Base-by-base conservation (phyloP, 2,888 invertebrate species). In the Hemaris fuciformis region DNA sequence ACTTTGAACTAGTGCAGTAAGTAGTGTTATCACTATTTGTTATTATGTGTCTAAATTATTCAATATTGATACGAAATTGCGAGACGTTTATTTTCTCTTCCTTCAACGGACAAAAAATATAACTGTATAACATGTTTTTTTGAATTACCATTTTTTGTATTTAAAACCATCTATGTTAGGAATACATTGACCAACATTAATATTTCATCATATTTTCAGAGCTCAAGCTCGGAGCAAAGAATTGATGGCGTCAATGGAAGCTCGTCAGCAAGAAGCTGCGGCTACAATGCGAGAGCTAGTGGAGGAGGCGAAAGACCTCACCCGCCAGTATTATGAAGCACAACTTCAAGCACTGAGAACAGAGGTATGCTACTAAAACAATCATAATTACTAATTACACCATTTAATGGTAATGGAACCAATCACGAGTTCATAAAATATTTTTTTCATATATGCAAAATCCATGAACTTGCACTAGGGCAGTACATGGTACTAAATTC, bases 1-100 rank as follows among this genome's bases (percentile, higher is more conserved):
- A 88, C 60, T 92, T 87, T 57, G 91, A 92, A 70, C 72, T 91
- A 6, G 63, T 83, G 0, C 89, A 87, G 91, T 91, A 42, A 88
- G 91, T 84, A 7, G 13, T 23, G 6, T 23, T 5, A 3, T 5
- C 23, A 0, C 4, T 0, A 10, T 15, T 7, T 23, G n/a, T n/a
- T n/a, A n/a, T n/a, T n/a, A n/a, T n/a, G n/a, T n/a, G n/a, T n/a
- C n/a, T n/a, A n/a, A n/a, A n/a, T n/a, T n/a, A n/a, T n/a, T n/a
- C n/a, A n/a, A n/a, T n/a, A n/a, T n/a, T n/a, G n/a, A n/a, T n/a
- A n/a, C n/a, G n/a, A n/a, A n/a, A n/a, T n/a, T n/a, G n/a, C n/a
- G n/a, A n/a, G n/a, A n/a, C n/a, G n/a, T n/a, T n/a, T n/a, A n/a
- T n/a, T n/a, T n/a, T n/a, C n/a, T n/a, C n/a, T n/a, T n/a, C n/a